Base-by-base conservation (phyloP, 2,888 invertebrate genomes). In the Automeris io region DNA sequence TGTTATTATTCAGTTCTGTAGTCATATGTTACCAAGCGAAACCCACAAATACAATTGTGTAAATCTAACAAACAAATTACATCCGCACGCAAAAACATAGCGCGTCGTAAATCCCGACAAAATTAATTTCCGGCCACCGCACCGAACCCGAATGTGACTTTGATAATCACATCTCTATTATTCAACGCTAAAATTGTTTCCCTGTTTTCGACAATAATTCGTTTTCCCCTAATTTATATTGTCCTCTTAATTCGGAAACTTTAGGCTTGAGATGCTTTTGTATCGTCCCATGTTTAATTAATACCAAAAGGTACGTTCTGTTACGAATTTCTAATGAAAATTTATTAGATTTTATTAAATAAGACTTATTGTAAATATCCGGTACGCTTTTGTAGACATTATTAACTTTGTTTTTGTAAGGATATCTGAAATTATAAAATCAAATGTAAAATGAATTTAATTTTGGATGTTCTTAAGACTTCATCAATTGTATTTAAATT, bases 201-300 rank as follows among this genome's bases (percentile, higher is more conserved):
- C 66, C 59, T 72, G 69, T 73, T 69, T 50, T 52, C 41, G 64
- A 69, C 65, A 72, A 69, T 70, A 67, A 75, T 70, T 76, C 66
- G 57, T 63, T 74, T 68, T 63, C 33, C 49, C 53, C 61, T 65
- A 70, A 75, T 71, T 74, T 71, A 66, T 69, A 71, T 71, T 61
- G 64, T 59, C 60, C 58, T 67, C 63, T 62, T 67, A 68, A 69
- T 64, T 64, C 51, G 39, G 45, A 57, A 76, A 75, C 53, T 76
- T 76, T 67, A 39, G 49, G 43, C 54, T 54, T 54, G 61, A 56
- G 47, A 52, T 49, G 60, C 51, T 61, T 61, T 69, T 56, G 55
- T 61, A 60, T 49, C 48, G 49, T 49, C 44, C 51, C 46, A 60
- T 65, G 61, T 65, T 70, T 69, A 72, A 72, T 74, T 66, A 71